Evolutionary conservation across 2,113 vertebrate genomes (phyloP).

Genomic region (Xenopus tropicalis): UCB_Xtro_10.0 CM004451.2:13824001-13824500

Average conservation of each 20-base stretch:
- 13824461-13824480: too few species aligned
- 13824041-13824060: neutral
- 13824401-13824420: too few species aligned
- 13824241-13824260: neutral
- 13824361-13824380: neutral
- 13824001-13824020: slow-evolving; percentile 81
- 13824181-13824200: slow-evolving; percentile 59
- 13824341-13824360: slow-evolving; percentile 53
- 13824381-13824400: too few species aligned
- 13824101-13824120: too few species aligned
- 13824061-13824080: neutral
- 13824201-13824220: slow-evolving; percentile 73
- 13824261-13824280: neutral
- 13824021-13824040: slow-evolving; percentile 56
- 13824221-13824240: slow-evolving; percentile 56
- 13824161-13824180: too few species aligned
- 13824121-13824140: too few species aligned
- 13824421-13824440: too few species aligned
- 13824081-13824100: too few species aligned
- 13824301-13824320: neutral
- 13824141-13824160: too few species aligned
- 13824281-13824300: neutral
- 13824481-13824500: too few species aligned
- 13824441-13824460: too few species aligned
- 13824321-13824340: neutral